Evolutionary conservation across 2,888 invertebrate genomes (phyloP), one percentile per base, ranked within the genome.

Genomic region (Plebejus argus): DNA sequence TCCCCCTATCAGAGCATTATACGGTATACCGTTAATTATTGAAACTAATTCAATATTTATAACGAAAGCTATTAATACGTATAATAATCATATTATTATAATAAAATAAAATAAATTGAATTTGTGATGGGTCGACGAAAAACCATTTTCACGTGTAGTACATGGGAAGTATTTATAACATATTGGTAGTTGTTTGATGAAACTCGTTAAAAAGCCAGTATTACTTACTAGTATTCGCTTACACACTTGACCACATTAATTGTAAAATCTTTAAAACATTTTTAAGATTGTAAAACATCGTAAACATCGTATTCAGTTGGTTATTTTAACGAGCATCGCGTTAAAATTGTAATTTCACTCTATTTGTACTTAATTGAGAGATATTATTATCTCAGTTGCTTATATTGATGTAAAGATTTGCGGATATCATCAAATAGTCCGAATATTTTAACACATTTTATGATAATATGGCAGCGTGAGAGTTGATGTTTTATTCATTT

Each of bases 21-120:
- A 66, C 66, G 18, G 28, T 28, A 28, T 66, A 66, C 66, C 28
- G 28, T 66, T 66, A 66, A 66, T 33, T 66, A 66, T 66, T 33
- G 6, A 66, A 28, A 66, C 33, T 33, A 18, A 33, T 66, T 66
- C 28, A 28, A 66, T 66, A 28, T 66, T 66, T 33, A 15, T 2
- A 33, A 66, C 33, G 66, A 28, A 66, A 66, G 66, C 66, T 28
- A 66, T 33, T 66, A 66, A 66, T 66, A 66, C 12, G 66, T 66
- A 33, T 66, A 66, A 66, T 66, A 66, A 66, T 66, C 28, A 66
- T 66, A 66, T 66, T 18, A 66, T 66, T 33, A 28, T 66, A 33
- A 66, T 28, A 66, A 66, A 66, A 28, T 66, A 28, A 18, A 28
- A 66, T 66, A 66, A 66, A 23, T 66, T 66, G 6, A 66, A 66